Evolutionary conservation across 1,140 invertebrate species (phyloP), one percentile per base, ranked within the genome.

Genomic region (Capitella teleta): DNA sequence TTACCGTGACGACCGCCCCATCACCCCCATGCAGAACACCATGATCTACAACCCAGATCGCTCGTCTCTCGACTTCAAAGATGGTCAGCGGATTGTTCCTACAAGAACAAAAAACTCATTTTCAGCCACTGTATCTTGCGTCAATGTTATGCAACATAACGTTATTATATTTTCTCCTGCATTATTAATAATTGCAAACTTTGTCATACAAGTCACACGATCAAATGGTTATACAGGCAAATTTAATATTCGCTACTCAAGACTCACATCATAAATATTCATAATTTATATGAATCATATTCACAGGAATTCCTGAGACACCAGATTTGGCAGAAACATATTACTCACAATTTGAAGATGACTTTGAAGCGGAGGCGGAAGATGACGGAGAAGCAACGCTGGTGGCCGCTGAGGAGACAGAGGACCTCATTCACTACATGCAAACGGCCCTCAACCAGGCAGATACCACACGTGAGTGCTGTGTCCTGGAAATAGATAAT

Each of bases 1-100:
- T n/a, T n/a, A n/a, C n/a, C n/a, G n/a, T 16, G 66, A 70, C 32
- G 63, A 71, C 14, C 53, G 66, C 48, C 66, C 68, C n/a, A 72
- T 72, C 41, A 68, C 62, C 8, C 70, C 70, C 4, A 56, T 72
- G 57, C 64, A 59, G 43, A 59, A 68, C 57, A 61, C 52, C 54
- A 68, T 70, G 63, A 58, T 70, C 43, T 68, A 72, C 58, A 56
- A 63, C 38, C 51, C 56, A 24, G 52, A 53, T 44, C 37, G 64
- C 51, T 66, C 65, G 30, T 64, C 66, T 38, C 57, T 67, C 28
- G 67, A 70, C 57, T 71, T 68, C 54, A 62, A 67, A 60, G 68
- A 71, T 64, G 68, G 68, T 71, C 24, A 2, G 21, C 21, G 24
- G 16, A 25, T 25, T 44, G 5, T 25, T 28, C 23, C n/a, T 44